Base-by-base conservation (phyloP, 2,113 vertebrate species). In the Neofelis nebulosa region DNA sequence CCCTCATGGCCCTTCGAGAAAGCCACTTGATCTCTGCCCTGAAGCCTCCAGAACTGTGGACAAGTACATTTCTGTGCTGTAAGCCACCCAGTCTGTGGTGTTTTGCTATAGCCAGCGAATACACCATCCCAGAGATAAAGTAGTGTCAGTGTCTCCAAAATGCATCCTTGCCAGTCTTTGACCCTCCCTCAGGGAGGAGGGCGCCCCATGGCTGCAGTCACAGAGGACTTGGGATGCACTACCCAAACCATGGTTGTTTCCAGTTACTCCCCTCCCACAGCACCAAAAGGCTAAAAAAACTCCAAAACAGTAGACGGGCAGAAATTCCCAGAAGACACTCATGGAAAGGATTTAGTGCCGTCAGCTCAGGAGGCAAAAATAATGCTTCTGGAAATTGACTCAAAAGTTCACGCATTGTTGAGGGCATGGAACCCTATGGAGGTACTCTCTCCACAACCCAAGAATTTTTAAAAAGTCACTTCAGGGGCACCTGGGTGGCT, bases 201-300 rank as follows among this genome's bases (percentile, higher is more conserved):
- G n/a, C 0, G 2, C 33, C 89, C 25, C 7, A 0, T 45, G 94
- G 45, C 50, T 79, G 25, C 15, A 27, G 38, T 79, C 92, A 41
- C 31, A 21, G 73, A 81, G 36, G 55, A 52, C 38, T 21, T 33
- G 19, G 41, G n/a, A 66, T 27, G n/a, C 15, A 76, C 29, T 92
- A 69, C 65, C 73, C 69, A 93, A 97, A 86, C 57, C 68, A 48
- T 87, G 25, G 5, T 4, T 69, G 81, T 96, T 76, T 25, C 89
- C 91, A 94, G 38, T 94, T 97, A 97, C 97, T 96, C 97, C 95
- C 61, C 9, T 97, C 93, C 88, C 85, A 95, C 63, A 86, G 57
- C 68, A 97, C 84, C 52, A 94, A 31, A 27, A 45, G 63, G 55
- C 73, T 95, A 63, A 94, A 95, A 74, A 19, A 93, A 38, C 79